phyloP scores from a whole-genome alignment of 1,140 invertebrate genomes.

The Lepidurus apus region DNA sequence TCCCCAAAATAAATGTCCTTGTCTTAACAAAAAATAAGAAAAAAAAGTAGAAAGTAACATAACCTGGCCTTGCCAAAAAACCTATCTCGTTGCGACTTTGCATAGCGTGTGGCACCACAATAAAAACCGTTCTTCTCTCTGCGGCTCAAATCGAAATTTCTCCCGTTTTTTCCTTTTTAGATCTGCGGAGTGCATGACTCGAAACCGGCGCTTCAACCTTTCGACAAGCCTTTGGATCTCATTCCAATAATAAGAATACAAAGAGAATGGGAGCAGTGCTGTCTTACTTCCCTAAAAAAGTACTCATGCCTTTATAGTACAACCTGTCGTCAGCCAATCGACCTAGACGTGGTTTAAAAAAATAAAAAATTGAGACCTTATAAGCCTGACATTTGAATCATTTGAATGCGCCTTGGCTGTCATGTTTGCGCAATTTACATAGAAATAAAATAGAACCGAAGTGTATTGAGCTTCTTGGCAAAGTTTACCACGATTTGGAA shows the following conservation, averaged over 20 bases:
- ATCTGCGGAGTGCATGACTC: too few relatives aligned
- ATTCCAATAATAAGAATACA: too few relatives aligned
- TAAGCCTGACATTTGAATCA: background rate
- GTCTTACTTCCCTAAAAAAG: too few relatives aligned
- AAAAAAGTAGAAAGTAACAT: background rate
- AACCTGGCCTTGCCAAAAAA: background rate
- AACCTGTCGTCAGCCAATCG: background rate
- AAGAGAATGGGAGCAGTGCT: too few relatives aligned
- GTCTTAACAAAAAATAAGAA: background rate
- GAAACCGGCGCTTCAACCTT: too few relatives aligned
- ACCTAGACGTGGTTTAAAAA: background rate
- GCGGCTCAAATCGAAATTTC: background rate
- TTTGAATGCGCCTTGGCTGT: background rate
- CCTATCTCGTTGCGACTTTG: background rate
- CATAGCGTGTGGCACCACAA: background rate
- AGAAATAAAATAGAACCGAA: background rate
- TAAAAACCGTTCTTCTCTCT: background rate
- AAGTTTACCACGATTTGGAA: background rate
- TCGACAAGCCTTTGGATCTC: too few relatives aligned
- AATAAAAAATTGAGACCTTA: background rate
- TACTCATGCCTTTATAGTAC: background rate
- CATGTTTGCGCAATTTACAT: background rate
- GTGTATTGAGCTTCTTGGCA: background rate
- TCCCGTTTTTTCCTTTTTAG: background rate
- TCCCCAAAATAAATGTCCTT: too few relatives aligned